These are phyloP conservation scores for Chionodraco myersi DNA, from an alignment of 2,113 vertebrate genomes.

Conservation along the genomic window DNA sequence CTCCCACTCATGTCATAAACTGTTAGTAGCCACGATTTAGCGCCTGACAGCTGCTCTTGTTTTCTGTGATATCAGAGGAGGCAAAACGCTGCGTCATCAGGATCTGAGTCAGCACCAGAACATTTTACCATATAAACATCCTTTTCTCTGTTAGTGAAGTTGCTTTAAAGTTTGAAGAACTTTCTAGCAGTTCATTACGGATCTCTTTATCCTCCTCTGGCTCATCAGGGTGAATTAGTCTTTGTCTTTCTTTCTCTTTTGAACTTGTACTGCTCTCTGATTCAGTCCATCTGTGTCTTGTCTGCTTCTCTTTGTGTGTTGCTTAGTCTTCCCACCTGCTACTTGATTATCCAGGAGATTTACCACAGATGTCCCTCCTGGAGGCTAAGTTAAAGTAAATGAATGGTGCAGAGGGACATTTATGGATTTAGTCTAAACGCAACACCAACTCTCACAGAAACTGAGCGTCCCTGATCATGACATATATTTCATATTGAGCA, in stretches of 20 bases:
- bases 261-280: slow-evolving; percentile 2
- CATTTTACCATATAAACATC: slow-evolving; percentile 43
- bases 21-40: slow-evolving; percentile 62
- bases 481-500: slow-evolving; percentile 30
- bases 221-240: slow-evolving; percentile 23
- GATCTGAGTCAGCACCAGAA: slow-evolving; percentile 42
- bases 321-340: slow-evolving; percentile 13
- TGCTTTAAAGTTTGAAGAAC: slow-evolving; percentile 48
- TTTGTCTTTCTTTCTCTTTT: slow-evolving; percentile 18
- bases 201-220: slow-evolving; percentile 13
- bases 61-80: slow-evolving; percentile 63
- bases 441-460: slow-evolving; percentile 26
- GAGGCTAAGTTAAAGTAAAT: slow-evolving; percentile 15
- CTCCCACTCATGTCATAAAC: slow-evolving; percentile 68
- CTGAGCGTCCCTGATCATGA: slow-evolving; percentile 2
- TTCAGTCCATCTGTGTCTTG: slow-evolving; percentile 13
- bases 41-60: slow-evolving; percentile 64
- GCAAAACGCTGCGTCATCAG: slow-evolving; percentile 62
- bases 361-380: slow-evolving; percentile 16
- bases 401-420: slow-evolving; percentile 16
- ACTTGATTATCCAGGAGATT: slow-evolving; percentile 33
- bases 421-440: slow-evolving; percentile 27
- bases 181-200: slow-evolving; percentile 12
- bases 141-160: slow-evolving; percentile 26
- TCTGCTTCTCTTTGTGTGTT: slow-evolving; percentile 18